Conservation (phyloP, 2,113 vertebrate genomes). For the Onychostruthus taczanowskii region DNA sequence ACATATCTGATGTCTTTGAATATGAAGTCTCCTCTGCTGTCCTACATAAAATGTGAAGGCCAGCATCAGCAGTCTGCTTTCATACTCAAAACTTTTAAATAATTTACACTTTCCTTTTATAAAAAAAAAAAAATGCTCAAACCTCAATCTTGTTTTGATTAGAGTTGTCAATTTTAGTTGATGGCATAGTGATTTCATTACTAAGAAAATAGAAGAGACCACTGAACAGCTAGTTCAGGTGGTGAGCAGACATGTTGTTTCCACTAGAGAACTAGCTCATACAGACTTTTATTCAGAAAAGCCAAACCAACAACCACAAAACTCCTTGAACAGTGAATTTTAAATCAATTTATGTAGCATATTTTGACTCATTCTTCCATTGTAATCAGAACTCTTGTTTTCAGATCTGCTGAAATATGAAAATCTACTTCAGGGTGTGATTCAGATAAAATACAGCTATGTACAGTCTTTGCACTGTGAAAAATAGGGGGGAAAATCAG, state of each 20-base stretch:
- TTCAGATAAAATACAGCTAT: not conserved
- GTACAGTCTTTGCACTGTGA: not conserved
- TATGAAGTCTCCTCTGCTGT: not conserved
- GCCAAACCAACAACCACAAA: not conserved
- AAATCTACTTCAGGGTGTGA: not conserved
- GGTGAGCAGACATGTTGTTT: not conserved
- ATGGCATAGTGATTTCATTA: not conserved
- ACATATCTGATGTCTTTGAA: not conserved
- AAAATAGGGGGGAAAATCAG: not conserved
- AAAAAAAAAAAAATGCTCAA: not conserved
- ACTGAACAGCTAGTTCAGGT: not conserved
- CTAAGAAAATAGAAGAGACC: not conserved
- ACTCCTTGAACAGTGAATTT: not conserved
- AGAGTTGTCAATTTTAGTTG: not conserved
- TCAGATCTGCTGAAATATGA: not conserved
- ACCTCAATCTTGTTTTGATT: not conserved
- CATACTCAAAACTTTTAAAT: not conserved
- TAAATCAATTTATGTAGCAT: not conserved
- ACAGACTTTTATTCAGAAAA: not conserved
- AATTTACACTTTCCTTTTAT: not conserved
- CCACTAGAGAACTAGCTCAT: not conserved
- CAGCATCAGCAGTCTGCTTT: not conserved
- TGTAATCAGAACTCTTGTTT: not conserved
- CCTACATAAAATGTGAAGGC: not conserved
- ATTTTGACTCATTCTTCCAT: not conserved